Base-by-base conservation (phyloP, 2,888 invertebrate species). In the Flabesymbios commensalis region DNA sequence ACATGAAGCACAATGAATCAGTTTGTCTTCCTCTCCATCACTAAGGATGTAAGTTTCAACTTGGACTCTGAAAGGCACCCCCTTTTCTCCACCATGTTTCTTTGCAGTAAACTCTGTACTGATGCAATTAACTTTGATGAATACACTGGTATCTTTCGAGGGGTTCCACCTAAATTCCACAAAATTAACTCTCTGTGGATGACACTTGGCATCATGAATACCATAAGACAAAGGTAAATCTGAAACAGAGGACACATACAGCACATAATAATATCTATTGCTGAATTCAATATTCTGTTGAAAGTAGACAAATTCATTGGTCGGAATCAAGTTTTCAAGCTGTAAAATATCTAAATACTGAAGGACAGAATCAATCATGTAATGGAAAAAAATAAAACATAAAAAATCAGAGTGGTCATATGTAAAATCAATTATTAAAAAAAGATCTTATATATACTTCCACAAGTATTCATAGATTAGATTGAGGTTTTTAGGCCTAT, bases 41-140 rank as follows among this genome's bases (percentile, higher is more conserved):
- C 74, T 71, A n/a, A 86, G 86, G 26, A 33, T 7, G 76, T 81
- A 64, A 26, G 72, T 78, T 28, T 96, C 96, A 70, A 97, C 91
- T 84, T 95, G 94, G 68, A 96, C 90, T 51, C 96, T 88, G 85
- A 97, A 97, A 0, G 96, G 96, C 0, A 97, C 96, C 0, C 97
- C 97, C 79, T 97, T 97, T 84, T 97, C 97, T 1, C 97, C 97
- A 51, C 97, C 97, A 83, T 97, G 96, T 78, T 96, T 96, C 82
- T 95, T 96, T 0, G 94, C 93, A 0, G 97, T 97, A 81, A 97
- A 97, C 84, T 97, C 97, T 0, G 97, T 97, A 65, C 95, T 95
- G 75, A 97, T 97, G 83, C 95, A 96, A 84, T 97, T 74, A 2
- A 82, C 60, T 62, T 72, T 94, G 71, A 96, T 90, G 78, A 94